Evolutionary conservation across 64 coral and sea anemone genomes (phyloP), one percentile per base, ranked within the genome.

Genomic region (Montipora foliosa): DNA sequence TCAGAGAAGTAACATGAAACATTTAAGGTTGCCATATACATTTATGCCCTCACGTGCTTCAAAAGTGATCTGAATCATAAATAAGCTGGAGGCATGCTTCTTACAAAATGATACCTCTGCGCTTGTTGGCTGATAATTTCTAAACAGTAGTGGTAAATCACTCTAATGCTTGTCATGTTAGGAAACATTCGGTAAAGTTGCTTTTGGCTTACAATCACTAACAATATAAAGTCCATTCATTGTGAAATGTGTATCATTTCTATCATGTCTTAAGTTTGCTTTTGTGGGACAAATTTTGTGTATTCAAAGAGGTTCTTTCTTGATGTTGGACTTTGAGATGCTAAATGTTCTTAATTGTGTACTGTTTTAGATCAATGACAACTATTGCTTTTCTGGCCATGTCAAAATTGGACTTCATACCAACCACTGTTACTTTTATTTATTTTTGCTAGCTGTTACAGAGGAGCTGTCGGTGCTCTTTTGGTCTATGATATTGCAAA

Each of bases 401-500:
- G 19, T 29, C 24, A 73, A 29, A 5, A 22, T 1, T 8, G n/a
- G 4, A 0, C 24, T 64, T 57, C 6, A 12, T 64, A 16, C 52
- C 52, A 64, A 64, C 60, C 13, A 16, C 4, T 19, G 1, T 64
- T 16, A 4, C 3, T 64, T 4, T 64, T 17, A 16, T 19, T 64
- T 7, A 14, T 64, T 15, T 14, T 64, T 64, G 0, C 5, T 24
- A 98, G 97, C 64, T 98, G 96, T 83, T 98, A 98, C 58, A 89
- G 97, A 74, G 97, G 97, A 37, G 97, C 97, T 45, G 97, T 98
- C 7, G 97, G 97, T 52, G 97, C 97, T 66, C 87, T 98, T 48
- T 60, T 98, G 87, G 97, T 98, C 13, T 98, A 98, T 87, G 94
- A 98, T 92, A 98, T 98, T 94, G 97, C 97, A 44, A 98, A 98